Base-by-base conservation (phyloP, 2,113 vertebrate species). In the Sorex fumeus region DNA sequence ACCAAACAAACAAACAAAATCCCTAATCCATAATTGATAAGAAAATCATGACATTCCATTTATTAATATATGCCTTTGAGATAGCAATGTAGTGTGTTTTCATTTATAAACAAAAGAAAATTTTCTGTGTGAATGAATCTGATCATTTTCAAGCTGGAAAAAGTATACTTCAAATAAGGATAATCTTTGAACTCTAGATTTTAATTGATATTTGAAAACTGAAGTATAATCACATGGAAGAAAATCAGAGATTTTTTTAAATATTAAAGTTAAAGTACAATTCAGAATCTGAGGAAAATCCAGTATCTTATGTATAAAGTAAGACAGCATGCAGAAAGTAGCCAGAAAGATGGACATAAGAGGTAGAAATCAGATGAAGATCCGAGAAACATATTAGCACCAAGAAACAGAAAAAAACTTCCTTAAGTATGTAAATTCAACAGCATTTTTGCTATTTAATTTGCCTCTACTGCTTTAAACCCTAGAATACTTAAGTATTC, bases 1-100 rank as follows among this genome's bases (percentile, higher is more conserved):
- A 82, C 62, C 28, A 34, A 91, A 93, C 60, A 78, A 90, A 87
- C 78, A 91, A 60, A 11, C 60, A 89, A 90, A 86, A 30, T 32
- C 71, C 18, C 12, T 30, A 40, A 72, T n/a, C 32, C 75, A 13
- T 43, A 93, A 88, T 34, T 70, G 32, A 67, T 90, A 18, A 72
- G 50, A 15, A 89, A 89, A 82, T 75, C 43, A 27, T 79, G 30
- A n/a, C 50, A 82, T 9, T 32, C 28, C 23, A 79, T 15, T 75
- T 67, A 19, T 34, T 23, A 80, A 64, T 15, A 64, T 40, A 36
- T 23, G 36, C 6, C 84, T 75, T 47, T 88, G 3, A 4, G 27
- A 75, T 66, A 57, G 74, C 28, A 77, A 81, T 75, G 85, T 16
- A 72, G 45, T 75, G 36, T 85, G 34, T 27, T 92, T 93, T 92